Evolutionary conservation across 2,797 vertebrate genomes (phyloP), one percentile per base, ranked within the genome.

Genomic region (Syndactyla subalaris): DNA sequence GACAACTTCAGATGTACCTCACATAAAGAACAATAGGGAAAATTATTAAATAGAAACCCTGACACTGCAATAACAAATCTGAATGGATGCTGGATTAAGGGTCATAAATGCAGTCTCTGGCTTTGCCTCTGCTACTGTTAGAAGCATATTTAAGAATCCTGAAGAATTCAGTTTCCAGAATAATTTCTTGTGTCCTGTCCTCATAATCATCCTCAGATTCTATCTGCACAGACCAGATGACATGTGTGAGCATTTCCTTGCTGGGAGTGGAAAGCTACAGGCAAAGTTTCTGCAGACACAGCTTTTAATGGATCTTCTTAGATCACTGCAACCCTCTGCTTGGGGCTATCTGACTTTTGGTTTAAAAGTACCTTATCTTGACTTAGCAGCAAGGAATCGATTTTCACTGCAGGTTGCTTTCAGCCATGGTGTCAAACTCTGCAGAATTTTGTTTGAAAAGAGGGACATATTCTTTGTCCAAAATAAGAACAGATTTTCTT

Each of bases 231-330:
- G 78, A 84, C 38, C 71, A 73, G 39, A 51, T 26, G 58, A 80
- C 38, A 62, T 3, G 9, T 76, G 54, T 43, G 57, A 91, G 65
- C 22, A 27, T 83, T 88, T 89, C 29, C 52, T 82, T 89, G 10
- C 89, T 87, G 76, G 72, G 22, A 89, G 38, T 80, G 48, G 34
- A 85, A 65, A 92, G 79, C 70, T 54, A 49, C 41, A 54, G 61
- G 72, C 27, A 49, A 87, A 89, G 41, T 9, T 61, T 86, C 58
- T 58, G 62, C 55, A 93, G 71, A 30, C 46, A 72, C 30, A 84
- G 77, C 22, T 85, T 80, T 89, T 87, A 93, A 91, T 67, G 61
- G 74, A 76, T 85, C 77, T 90, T n/a, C 30, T 57, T 36, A 82
- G 84, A 91, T 91, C 88, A 57, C 74, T 43, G 67, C 71, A 90